These are phyloP conservation scores for Axea sp. DNA, from an alignment of 2,888 invertebrate genomes.

Conservation along the genomic window DNA sequence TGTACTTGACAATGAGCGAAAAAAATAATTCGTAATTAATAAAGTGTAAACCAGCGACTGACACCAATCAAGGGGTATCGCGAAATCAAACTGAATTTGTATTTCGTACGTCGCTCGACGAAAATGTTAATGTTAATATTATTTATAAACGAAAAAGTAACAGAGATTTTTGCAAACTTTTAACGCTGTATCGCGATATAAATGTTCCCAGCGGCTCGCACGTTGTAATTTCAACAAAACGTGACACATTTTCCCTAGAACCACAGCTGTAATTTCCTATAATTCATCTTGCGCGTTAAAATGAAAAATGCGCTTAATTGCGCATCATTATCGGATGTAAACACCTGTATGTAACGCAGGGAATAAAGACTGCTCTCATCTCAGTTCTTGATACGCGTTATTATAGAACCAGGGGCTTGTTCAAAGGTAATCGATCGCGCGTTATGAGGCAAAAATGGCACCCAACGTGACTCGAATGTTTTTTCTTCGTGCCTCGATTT, in stretches of 20 bases:
- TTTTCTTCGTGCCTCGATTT: slow-evolving; percentile 3
- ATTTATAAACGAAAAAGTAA: too few relatives aligned
- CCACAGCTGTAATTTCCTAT: slow-evolving; percentile 14
- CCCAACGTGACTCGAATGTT: slow-evolving; percentile 27
- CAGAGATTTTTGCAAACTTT: too few relatives aligned
- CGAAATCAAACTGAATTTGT: too few relatives aligned
- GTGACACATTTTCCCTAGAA: slow-evolving; percentile 14
- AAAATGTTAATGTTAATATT: too few relatives aligned
- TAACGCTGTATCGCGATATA: too few relatives aligned
- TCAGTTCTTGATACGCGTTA: slow-evolving; percentile 15
- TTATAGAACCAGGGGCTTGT: slow-evolving; percentile 34
- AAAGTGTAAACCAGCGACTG: too few relatives aligned
- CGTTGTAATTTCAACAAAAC: too few relatives aligned
- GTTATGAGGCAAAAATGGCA: slow-evolving; percentile 39
- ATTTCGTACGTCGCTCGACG: too few relatives aligned
- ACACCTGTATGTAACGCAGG: slow-evolving; percentile 16
- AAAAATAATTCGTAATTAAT: too few relatives aligned
- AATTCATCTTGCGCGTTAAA: slow-evolving; percentile 20
- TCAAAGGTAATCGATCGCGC: slow-evolving; percentile 41
- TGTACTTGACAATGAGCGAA: too few relatives aligned
- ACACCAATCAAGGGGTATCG: too few relatives aligned
- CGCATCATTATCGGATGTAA: slow-evolving; percentile 20
- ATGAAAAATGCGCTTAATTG: slow-evolving; percentile 29
- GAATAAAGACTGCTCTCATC: slow-evolving; percentile 6
- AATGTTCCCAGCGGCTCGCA: too few relatives aligned